Conservation (phyloP, 2,113 vertebrate species). For the Notechis scutatus region DNA sequence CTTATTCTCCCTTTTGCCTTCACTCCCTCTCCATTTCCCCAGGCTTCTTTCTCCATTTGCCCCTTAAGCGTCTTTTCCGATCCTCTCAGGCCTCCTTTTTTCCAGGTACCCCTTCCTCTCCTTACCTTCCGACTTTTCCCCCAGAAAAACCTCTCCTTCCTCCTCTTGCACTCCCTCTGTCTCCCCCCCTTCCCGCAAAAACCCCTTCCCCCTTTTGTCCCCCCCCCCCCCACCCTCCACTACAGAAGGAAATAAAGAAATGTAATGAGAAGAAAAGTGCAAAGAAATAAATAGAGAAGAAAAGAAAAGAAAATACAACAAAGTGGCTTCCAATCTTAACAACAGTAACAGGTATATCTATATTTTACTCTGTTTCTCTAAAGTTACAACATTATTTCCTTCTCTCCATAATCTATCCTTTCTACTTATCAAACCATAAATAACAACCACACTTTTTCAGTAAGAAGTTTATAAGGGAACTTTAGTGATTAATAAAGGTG, state of each 20-base stretch:
- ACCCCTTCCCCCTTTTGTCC: too few relatives aligned
- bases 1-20: too few relatives aligned
- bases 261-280: background rate
- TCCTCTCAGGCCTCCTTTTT: too few relatives aligned
- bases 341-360: background rate
- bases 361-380: background rate
- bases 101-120: too few relatives aligned
- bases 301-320: background rate
- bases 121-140: too few relatives aligned
- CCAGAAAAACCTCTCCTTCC: too few relatives aligned
- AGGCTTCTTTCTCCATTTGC: too few relatives aligned
- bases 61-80: too few relatives aligned
- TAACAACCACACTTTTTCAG: background rate
- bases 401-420: background rate
- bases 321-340: background rate
- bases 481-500: background rate
- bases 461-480: background rate
- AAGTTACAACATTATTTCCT: background rate
- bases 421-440: background rate
- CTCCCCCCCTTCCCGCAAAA: too few relatives aligned
- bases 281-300: background rate
- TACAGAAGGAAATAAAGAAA: background rate
- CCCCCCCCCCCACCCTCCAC: too few relatives aligned
- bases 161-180: too few relatives aligned
- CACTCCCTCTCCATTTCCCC: too few relatives aligned